A percentile compares a stretch with the other conserved stretches of the same genome.
phyloP scores from a whole-genome alignment of 1,140 invertebrate species.

The Papilio dardanus region DNA sequence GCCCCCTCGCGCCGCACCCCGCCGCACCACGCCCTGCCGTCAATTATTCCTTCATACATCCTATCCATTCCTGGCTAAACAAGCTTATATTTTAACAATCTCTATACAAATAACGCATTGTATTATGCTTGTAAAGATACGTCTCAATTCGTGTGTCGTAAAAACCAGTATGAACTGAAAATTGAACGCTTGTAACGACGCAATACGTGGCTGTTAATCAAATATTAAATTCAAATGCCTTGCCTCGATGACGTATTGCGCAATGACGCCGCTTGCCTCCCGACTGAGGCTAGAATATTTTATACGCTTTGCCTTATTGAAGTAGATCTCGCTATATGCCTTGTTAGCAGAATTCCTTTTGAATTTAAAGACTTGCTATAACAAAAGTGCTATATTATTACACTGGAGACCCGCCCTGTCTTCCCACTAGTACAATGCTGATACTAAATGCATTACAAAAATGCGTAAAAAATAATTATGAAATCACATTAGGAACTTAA shows the following conservation, averaged over 20 bases:
- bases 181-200: conserved; percentile 30
- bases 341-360: neutral
- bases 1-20: neutral
- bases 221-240: conserved; percentile 29
- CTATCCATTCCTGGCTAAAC: neutral
- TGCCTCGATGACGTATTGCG: neutral
- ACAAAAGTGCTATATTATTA: neutral
- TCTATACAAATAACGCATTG: conserved; percentile 5
- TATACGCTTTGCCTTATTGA: conserved; percentile 7
- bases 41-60: neutral
- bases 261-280: neutral
- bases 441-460: no score
- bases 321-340: neutral
- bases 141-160: neutral
- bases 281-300: conserved; percentile 24
- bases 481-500: no score
- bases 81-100: neutral
- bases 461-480: no score
- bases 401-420: no score
- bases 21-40: neutral
- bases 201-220: conserved; percentile 29
- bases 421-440: no score
- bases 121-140: neutral
- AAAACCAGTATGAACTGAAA: conserved; percentile 35
- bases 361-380: neutral